Conservation (phyloP, 2,888 invertebrate genomes). For the Anticlea derivata region DNA sequence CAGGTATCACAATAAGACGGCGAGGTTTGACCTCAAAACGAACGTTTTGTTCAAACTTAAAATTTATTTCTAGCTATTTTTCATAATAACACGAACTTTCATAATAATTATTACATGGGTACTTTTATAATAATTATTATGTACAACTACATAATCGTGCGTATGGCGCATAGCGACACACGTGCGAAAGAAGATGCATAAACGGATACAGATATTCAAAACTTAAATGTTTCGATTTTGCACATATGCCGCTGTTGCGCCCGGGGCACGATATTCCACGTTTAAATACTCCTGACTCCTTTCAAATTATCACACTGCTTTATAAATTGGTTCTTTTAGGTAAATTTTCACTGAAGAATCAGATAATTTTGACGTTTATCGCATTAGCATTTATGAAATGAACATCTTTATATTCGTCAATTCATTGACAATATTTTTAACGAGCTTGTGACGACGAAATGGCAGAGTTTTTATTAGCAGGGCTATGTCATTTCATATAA, state of each 20-base stretch:
- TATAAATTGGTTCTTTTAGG: slow-evolving; percentile 16
- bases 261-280: slow-evolving; percentile 2
- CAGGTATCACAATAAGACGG: slow-evolving; percentile 31
- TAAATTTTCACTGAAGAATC: too few species aligned
- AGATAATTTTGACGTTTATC: too few species aligned
- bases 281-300: slow-evolving; percentile 17
- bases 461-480: too few species aligned
- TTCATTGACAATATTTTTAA: too few species aligned
- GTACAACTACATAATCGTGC: slow-evolving; percentile 7
- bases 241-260: slow-evolving; percentile 9
- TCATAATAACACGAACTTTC: too few species aligned
- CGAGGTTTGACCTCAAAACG: slow-evolving; percentile 32
- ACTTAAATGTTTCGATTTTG: slow-evolving; percentile 1
- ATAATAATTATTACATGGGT: slow-evolving; percentile 3
- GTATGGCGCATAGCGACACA: slow-evolving; percentile 4
- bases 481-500: too few species aligned
- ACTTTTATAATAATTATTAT: slow-evolving; percentile 3
- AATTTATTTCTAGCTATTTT: slow-evolving; percentile 66
- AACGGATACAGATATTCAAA: not conserved
- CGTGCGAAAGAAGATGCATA: not conserved
- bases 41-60: slow-evolving; percentile 71
- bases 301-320: slow-evolving; percentile 20
- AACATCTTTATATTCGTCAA: too few species aligned
- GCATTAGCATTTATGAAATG: too few species aligned
- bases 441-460: too few species aligned